Base-by-base conservation (phyloP, 1,140 invertebrate genomes). In the Lordiphosa stackelbergi region DNA sequence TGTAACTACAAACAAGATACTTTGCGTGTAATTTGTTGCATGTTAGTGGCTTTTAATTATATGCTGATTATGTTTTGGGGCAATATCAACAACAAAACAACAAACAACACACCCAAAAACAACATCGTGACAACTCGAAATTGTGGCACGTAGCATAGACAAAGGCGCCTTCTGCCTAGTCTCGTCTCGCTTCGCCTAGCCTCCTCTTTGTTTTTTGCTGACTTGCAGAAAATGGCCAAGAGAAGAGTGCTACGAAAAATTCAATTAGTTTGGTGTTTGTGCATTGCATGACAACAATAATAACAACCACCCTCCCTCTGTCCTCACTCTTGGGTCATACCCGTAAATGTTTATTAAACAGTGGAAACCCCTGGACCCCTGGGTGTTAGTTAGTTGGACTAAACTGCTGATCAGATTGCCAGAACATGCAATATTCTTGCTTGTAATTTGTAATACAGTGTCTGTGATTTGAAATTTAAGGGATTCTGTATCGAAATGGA, bases 181-280 rank as follows among this genome's bases (percentile, higher is more conserved):
- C 11, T 11, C 3, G 11, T 8, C 24, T 28, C 42, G 28, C 28
- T 31, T 2, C 6, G n/a, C 22, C n/a, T 3, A 3, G 2, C 22
- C n/a, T 11, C 7, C 3, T 51, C 31, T 28, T 55, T 68, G 64
- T 38, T 19, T 38, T 68, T 53, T 68, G 64, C 64, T 47, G 64
- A 68, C 38, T 60, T 43, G 56, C 31, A 34, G 31, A 65, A 73
- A 41, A 41, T 53, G 12, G 16, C 24, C 22, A 22, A 36, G 24
- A 16, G 48, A 46, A 51, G 40, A 55, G 52, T 57, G 65, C 56
- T 62, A 59, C 46, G 53, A 81, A 81, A 79, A 81, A 81, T 81
- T 81, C 75, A 81, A 81, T 81, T 81, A 81, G 75, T 81, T 81
- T 83, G 83, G 71, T 81, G 75, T 81, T 81, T 81, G 75, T 77